phyloP scores from a whole-genome alignment of 2,113 vertebrate species.

The Dipodomys stephensi region DNA sequence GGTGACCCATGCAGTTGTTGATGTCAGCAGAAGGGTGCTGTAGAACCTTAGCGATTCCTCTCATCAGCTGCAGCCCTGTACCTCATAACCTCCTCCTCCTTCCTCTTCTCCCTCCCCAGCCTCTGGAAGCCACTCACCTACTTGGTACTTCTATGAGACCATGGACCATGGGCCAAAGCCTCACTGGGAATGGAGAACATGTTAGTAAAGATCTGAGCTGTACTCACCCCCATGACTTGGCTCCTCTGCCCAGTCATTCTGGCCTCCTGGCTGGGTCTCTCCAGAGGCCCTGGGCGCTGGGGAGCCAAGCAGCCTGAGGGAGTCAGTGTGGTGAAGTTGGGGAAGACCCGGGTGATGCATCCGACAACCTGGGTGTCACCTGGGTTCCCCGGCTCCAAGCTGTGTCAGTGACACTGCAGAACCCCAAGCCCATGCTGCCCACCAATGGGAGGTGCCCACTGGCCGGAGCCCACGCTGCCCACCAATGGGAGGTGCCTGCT shows the following conservation, averaged over 20 bases:
- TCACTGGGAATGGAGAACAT: no score
- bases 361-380: neutral
- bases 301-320: accelerated
- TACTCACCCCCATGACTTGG: accelerated
- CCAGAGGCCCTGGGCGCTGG: neutral
- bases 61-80: no score
- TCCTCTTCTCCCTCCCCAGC: no score
- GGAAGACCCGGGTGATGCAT: accelerated
- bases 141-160: neutral
- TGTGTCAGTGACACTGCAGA: accelerated
- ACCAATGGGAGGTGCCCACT: no score
- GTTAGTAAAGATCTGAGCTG: no score
- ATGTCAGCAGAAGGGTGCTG: neutral
- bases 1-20: no score
- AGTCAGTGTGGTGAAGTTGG: accelerated
- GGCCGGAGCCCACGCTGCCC: no score
- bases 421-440: neutral
- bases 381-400: neutral
- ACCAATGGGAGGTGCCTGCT: neutral
- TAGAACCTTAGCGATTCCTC: no score
- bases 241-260: accelerated
- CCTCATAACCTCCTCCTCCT: neutral
- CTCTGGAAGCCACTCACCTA: neutral
- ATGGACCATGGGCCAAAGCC: no score
- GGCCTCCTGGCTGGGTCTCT: neutral